These are phyloP conservation scores for Leptopterna dolabrata DNA, from an alignment of 2,888 invertebrate genomes.

Conservation along the genomic window DNA sequence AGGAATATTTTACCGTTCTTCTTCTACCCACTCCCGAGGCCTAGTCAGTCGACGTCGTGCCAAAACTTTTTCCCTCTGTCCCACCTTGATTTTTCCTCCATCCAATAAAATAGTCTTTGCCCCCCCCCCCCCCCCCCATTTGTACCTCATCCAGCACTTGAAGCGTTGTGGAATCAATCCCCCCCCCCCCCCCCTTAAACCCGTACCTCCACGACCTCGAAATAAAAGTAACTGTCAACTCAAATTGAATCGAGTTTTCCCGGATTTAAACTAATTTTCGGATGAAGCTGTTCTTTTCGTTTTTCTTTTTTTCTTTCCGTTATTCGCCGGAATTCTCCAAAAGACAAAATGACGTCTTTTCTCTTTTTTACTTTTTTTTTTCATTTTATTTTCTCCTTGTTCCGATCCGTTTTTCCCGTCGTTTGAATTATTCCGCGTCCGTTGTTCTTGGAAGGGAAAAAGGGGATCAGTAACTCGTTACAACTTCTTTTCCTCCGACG, in stretches of 20 bases:
- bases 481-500: neutral
- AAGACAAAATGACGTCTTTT: neutral
- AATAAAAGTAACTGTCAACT: constrained; percentile 51
- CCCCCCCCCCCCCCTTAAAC: neutral
- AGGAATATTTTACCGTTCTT: constrained; percentile 36
- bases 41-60: constrained; percentile 48
- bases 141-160: neutral
- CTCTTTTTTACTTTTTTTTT: neutral
- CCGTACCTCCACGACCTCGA: neutral
- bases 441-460: neutral
- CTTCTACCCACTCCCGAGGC: neutral
- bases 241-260: constrained; percentile 39
- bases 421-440: neutral
- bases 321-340: neutral
- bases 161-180: constrained; percentile 46
- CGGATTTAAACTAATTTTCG: constrained; percentile 45
- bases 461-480: neutral
- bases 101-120: constrained; percentile 45
- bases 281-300: constrained; percentile 28
- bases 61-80: constrained; percentile 45
- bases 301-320: neutral
- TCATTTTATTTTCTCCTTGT: neutral
- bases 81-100: constrained; percentile 56
- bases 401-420: neutral
- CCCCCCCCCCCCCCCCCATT: constrained; percentile 14